These are phyloP conservation scores for Drosophila auraria DNA, from an alignment of 1,140 invertebrate species.

Conservation along the genomic window DNA sequence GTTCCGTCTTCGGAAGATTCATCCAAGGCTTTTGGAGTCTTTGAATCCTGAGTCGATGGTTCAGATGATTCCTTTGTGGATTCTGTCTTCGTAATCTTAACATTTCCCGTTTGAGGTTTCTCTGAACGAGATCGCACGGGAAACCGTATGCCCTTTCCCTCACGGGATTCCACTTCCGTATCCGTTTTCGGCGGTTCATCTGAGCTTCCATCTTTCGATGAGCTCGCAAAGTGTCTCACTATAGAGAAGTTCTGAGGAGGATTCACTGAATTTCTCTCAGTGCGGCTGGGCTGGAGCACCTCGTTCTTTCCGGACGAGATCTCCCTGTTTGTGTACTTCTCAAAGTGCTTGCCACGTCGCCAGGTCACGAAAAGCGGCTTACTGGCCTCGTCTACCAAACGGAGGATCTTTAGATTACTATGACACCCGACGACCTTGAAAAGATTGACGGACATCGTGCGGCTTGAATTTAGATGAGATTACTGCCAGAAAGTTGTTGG, in stretches of 20 bases:
- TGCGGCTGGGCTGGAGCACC: constrained; percentile 17
- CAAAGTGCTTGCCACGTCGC: background rate
- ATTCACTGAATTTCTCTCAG: constrained; percentile 14
- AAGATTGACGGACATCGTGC: constrained; percentile 19
- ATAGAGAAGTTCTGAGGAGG: background rate
- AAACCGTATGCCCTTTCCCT: constrained; percentile 24
- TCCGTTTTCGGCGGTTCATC: background rate
- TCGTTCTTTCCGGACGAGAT: background rate
- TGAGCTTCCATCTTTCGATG: background rate
- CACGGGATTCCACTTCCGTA: background rate
- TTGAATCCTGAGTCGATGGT: background rate
- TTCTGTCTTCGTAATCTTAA: background rate
- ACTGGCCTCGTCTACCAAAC: background rate
- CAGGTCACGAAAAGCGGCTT: background rate
- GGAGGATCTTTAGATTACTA: background rate
- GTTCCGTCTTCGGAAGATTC: background rate
- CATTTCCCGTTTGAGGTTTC: background rate
- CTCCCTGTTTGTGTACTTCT: background rate
- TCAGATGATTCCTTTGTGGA: background rate
- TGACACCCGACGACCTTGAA: background rate
- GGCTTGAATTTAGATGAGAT: constrained; percentile 15
- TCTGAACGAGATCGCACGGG: constrained; percentile 1
- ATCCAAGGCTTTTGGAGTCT: background rate
- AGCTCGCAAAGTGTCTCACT: background rate
- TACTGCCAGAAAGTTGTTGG: background rate